Conservation (phyloP, 2,797 vertebrate genomes). For the Phataginus tricuspis region DNA sequence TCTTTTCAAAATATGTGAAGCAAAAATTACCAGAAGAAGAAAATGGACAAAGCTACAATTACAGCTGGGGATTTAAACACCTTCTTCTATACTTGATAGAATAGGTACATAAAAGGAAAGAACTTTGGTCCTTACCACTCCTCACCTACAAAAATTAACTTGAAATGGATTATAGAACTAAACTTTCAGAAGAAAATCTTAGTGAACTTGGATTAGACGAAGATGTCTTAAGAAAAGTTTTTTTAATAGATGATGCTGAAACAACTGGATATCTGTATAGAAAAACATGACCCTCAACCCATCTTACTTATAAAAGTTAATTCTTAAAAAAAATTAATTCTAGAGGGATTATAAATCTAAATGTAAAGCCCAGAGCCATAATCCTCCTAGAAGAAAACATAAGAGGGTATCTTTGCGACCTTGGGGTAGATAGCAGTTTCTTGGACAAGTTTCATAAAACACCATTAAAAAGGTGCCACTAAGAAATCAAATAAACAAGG, state of each 20-base stretch:
- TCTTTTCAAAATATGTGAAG: background rate
- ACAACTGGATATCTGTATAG: background rate
- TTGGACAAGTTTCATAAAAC: background rate
- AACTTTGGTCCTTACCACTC: background rate
- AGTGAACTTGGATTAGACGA: background rate
- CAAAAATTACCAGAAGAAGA: background rate
- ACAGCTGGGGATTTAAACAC: background rate
- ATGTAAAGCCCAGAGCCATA: background rate
- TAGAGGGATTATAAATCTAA: background rate
- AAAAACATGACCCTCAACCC: background rate
- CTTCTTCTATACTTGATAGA: background rate
- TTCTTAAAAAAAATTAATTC: background rate
- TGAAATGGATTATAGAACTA: background rate
- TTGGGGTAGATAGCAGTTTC: background rate
- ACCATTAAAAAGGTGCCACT: background rate
- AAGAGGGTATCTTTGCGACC: background rate
- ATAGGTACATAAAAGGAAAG: background rate
- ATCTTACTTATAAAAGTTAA: background rate
- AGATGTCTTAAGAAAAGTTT: background rate
- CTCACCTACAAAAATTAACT: background rate
- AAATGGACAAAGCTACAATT: background rate
- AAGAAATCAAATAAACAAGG: constrained; percentile 4
- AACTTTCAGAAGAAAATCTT: constrained; percentile 3
- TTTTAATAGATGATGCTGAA: background rate
- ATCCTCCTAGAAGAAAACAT: background rate